Evolutionary conservation across 2,888 invertebrate genomes (phyloP).

Genomic region (Troides aeacus): DNA sequence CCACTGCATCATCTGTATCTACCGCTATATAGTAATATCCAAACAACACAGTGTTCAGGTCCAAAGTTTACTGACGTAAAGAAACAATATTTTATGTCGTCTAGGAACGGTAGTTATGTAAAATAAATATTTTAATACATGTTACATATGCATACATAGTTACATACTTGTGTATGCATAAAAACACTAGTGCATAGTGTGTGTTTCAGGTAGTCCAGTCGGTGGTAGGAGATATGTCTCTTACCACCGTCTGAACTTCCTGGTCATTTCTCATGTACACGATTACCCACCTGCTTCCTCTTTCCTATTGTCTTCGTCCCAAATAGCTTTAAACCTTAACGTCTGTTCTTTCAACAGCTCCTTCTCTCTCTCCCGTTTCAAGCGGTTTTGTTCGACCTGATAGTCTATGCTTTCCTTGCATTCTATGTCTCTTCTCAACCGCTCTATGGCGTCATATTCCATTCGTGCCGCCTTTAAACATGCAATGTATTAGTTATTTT

Average conservation of each 20-base stretch:
- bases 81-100: too few species aligned
- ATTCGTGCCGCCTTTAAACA: slow-evolving; percentile 72
- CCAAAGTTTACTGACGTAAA: too few species aligned
- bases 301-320: slow-evolving; percentile 54
- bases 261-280: neutral
- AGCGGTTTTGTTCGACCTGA: slow-evolving; percentile 48
- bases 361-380: slow-evolving; percentile 50
- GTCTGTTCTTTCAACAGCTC: slow-evolving; percentile 57
- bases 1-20: too few species aligned
- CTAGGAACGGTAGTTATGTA: too few species aligned
- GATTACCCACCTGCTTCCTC: slow-evolving; percentile 56
- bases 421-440: slow-evolving; percentile 56
- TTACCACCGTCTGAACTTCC: neutral
- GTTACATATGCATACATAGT: too few species aligned
- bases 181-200: too few species aligned
- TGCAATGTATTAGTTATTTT: neutral
- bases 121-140: too few species aligned
- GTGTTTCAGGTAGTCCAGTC: too few species aligned
- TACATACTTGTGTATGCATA: too few species aligned
- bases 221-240: too few species aligned
- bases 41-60: too few species aligned
- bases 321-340: slow-evolving; percentile 47
- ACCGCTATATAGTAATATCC: too few species aligned
- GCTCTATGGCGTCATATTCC: slow-evolving; percentile 71
- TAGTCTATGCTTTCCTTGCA: slow-evolving; percentile 50